Percentiles rank a stretch among this genome's conserved stretches.
Evolutionary conservation across 2,888 invertebrate genomes (phyloP).

Genomic region (Isoperla grammatica): DNA sequence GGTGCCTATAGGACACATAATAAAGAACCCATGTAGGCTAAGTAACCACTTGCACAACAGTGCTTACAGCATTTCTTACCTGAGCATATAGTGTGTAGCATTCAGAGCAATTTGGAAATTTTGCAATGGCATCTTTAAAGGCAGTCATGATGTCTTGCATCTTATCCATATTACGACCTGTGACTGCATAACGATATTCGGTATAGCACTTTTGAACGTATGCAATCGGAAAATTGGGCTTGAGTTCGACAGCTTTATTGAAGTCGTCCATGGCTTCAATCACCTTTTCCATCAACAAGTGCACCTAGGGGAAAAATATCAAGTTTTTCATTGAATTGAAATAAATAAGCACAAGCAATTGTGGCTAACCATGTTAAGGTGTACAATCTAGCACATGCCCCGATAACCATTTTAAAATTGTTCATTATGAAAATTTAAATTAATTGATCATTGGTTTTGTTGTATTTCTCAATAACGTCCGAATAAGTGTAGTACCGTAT

Average conservation of each 20-base stretch:
- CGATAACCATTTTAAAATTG: no score
- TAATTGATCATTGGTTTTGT: no score
- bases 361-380: no score
- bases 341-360: slow-evolving; percentile 15
- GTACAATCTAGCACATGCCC: no score
- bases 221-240: slow-evolving; percentile 79
- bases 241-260: slow-evolving; percentile 71
- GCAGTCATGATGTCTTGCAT: slow-evolving; percentile 61
- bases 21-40: no score
- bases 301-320: slow-evolving; percentile 56
- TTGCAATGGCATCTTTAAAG: slow-evolving; percentile 69
- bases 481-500: no score
- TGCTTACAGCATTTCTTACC: slow-evolving; percentile 49
- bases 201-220: slow-evolving; percentile 88
- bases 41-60: no score
- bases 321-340: slow-evolving; percentile 39
- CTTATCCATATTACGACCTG: slow-evolving; percentile 54
- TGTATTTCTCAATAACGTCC: no score
- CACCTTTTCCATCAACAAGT: slow-evolving; percentile 73
- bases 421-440: no score
- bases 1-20: no score
- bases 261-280: slow-evolving; percentile 79
- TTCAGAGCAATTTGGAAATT: slow-evolving; percentile 80
- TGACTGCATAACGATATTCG: slow-evolving; percentile 68
- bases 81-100: slow-evolving; percentile 86